Evolutionary conservation across 2,888 invertebrate genomes (phyloP).

Genomic region (Cataglyphis rosenhaueri): DNA sequence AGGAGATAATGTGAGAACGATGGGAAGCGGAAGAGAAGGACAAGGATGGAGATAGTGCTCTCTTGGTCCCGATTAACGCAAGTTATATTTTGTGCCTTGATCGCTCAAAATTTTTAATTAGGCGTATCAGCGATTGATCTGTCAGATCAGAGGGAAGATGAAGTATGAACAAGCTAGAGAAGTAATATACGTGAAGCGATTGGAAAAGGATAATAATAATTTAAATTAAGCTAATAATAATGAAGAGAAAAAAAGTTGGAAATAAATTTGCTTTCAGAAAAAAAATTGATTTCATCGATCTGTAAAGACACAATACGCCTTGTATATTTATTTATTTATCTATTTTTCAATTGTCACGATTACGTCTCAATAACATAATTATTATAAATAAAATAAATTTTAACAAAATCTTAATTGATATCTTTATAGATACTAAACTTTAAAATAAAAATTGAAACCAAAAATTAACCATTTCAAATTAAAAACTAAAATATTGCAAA

Average conservation of each 20-base stretch:
- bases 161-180: slow-evolving; percentile 8
- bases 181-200: not conserved
- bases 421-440: not conserved
- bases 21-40: slow-evolving; percentile 27
- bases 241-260: not conserved
- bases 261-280: not conserved
- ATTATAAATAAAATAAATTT: not conserved
- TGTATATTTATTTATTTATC: not conserved
- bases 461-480: not conserved
- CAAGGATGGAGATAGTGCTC: slow-evolving; percentile 7
- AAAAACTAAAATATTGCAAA: slow-evolving; percentile 8
- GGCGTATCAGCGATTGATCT: slow-evolving; percentile 63
- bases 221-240: not conserved
- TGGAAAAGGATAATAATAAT: not conserved
- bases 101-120: slow-evolving; percentile 76
- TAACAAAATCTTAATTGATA: not conserved
- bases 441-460: not conserved
- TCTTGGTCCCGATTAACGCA: slow-evolving; percentile 78
- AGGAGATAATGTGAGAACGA: slow-evolving; percentile 7
- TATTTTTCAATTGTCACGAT: not conserved
- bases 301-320: not conserved
- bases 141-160: slow-evolving; percentile 4
- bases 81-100: slow-evolving; percentile 74
- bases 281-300: not conserved
- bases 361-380: not conserved